Percentiles rank a stretch among this genome's conserved stretches.
phyloP scores from a whole-genome alignment of 2,888 invertebrate genomes.

The Allacma fusca region DNA sequence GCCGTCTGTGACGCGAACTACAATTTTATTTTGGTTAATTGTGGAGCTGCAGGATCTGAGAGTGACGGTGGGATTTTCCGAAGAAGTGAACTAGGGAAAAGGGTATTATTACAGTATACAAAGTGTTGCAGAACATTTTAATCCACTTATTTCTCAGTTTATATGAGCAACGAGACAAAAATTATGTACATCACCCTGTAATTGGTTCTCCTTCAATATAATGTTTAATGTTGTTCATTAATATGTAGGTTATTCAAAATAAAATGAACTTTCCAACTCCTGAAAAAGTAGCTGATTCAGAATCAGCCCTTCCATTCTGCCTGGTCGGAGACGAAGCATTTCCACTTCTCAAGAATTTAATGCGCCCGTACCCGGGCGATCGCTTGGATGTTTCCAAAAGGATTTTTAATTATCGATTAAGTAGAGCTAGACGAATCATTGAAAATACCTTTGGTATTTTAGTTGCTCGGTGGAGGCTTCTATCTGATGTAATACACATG shows the following conservation, averaged over 20 bases:
- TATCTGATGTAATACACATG: slow-evolving; percentile 39
- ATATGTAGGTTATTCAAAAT: neutral
- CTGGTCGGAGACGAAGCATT: slow-evolving; percentile 41
- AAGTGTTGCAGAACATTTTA: too few relatives aligned
- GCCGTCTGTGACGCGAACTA: slow-evolving; percentile 5
- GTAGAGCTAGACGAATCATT: slow-evolving; percentile 27
- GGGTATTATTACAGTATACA: neutral
- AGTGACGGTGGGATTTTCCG: slow-evolving; percentile 14
- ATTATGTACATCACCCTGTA: too few relatives aligned
- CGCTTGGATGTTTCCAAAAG: neutral
- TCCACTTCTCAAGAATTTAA: slow-evolving; percentile 9
- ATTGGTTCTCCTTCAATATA: too few relatives aligned
- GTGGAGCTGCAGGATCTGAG: slow-evolving; percentile 7
- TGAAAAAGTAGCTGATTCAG: neutral
- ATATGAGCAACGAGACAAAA: too few relatives aligned
- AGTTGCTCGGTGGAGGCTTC: slow-evolving; percentile 43
- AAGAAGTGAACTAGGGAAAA: neutral
- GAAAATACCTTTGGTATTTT: slow-evolving; percentile 45
- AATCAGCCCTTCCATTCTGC: neutral
- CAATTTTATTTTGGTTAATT: neutral
- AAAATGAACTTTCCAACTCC: neutral
- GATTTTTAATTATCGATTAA: slow-evolving; percentile 39
- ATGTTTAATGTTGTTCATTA: too few relatives aligned
- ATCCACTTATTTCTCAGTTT: too few relatives aligned
- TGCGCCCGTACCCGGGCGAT: slow-evolving; percentile 33